Evolutionary conservation across 2,797 vertebrate genomes (phyloP), one percentile per base, ranked within the genome.

Genomic region (Smutsia temminckii): DNA sequence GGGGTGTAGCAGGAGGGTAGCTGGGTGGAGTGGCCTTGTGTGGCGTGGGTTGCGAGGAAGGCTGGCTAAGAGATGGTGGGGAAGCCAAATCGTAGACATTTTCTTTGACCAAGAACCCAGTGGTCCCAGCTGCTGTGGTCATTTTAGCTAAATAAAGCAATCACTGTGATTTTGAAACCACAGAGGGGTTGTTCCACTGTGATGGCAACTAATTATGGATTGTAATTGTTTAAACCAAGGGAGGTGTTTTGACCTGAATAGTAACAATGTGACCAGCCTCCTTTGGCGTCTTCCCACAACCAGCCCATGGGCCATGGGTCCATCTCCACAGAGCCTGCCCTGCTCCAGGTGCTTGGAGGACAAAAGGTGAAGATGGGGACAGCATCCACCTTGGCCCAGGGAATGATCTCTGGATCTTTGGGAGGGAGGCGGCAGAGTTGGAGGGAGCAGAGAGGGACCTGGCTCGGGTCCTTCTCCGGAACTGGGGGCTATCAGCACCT

Each of bases 161-260:
- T 96, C 32, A 37, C 96, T 40, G 94, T 86, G 93, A 95, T 93
- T 96, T 96, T 90, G 93, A 98, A 98, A 93, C 95, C 97, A 79
- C 96, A 84, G 85, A 1, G 66, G 97, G 83, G 91, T 97, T 94
- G 85, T 94, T 96, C 83, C 89, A 53, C 97, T 51, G 88, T 66
- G 95, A 95, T 91, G 94, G 94, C 42, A 88, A 64, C 97, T 98
- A 94, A 97, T 98, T 97, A 97, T 20, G 94, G 93, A 83, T 84
- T 42, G 75, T 95, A 91, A 98, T 96, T 94, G 94, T 96, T 86
- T 94, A 95, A 98, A 94, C 66, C 21, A 0, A 66, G 95, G 90
- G 32, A 10, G 1, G 71, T 40, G 96, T 95, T 97, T 91, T 95
- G 93, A 94, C 97, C 96, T 97, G 98, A 96, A 95, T 95, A 71